These are phyloP conservation scores for Chironomus tentans DNA, from an alignment of 2,888 invertebrate species.

Conservation along the genomic window DNA sequence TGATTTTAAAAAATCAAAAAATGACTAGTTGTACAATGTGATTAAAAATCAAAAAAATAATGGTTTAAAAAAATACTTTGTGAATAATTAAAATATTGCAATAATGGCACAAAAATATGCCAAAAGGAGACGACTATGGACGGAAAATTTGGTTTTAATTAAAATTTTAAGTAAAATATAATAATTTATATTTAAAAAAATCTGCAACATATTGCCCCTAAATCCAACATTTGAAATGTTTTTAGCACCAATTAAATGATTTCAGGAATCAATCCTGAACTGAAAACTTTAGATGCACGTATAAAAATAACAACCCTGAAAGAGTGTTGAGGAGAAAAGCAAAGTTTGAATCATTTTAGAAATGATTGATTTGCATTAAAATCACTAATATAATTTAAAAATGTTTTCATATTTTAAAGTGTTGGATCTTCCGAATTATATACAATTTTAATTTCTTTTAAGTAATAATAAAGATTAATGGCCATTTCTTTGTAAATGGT, in stretches of 20 bases:
- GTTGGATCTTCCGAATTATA: no score
- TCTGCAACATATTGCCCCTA: neutral
- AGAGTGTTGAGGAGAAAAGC: neutral
- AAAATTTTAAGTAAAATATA: neutral
- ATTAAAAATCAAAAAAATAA: neutral
- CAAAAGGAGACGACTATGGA: constrained; percentile 6
- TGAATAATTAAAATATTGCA: neutral
- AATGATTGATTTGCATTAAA: neutral
- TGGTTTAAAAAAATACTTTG: constrained; percentile 27
- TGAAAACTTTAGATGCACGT: no score
- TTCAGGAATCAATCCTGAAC: no score
- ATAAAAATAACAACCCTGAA: neutral
- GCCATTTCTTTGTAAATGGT: neutral
- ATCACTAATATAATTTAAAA: neutral
- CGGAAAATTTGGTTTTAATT: constrained; percentile 24
- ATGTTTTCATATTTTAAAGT: neutral
- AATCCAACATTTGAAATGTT: neutral
- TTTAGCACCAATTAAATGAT: no score
- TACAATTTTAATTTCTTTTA: no score
- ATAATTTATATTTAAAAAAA: neutral
- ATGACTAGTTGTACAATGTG: constrained; percentile 29
- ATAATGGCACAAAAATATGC: neutral
- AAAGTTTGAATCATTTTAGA: neutral
- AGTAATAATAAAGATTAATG: neutral
- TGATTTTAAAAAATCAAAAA: constrained; percentile 29